These are phyloP conservation scores for Coregonus ussuriensis DNA, from an alignment of 2,797 vertebrate species.

Conservation along the genomic window DNA sequence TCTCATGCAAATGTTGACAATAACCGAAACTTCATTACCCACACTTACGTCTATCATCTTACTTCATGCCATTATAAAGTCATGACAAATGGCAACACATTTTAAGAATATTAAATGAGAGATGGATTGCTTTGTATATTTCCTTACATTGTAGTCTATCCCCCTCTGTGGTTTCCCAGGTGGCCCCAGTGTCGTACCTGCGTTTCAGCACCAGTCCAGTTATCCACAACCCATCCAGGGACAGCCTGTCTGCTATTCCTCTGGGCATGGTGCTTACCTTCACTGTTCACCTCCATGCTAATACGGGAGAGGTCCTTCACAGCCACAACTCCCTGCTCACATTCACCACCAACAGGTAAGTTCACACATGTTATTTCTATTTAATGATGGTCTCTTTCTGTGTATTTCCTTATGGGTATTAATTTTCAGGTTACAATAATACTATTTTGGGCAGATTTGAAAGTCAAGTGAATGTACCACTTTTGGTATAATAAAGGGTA, in stretches of 20 bases:
- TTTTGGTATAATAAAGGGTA: background rate
- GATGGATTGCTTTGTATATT: too few species aligned
- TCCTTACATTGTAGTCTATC: too few species aligned
- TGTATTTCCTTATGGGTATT: background rate
- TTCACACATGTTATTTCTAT: background rate
- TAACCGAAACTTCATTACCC: too few species aligned
- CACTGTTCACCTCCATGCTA: constrained; percentile 87
- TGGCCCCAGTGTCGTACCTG: constrained; percentile 89
- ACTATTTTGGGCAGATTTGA: too few species aligned
- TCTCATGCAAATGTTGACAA: background rate
- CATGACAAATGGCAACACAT: too few species aligned
- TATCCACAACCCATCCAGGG: constrained; percentile 66
- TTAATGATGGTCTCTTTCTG: background rate
- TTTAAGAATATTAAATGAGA: too few species aligned
- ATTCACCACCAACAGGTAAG: constrained; percentile 90
- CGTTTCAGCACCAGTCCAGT: constrained; percentile 82
- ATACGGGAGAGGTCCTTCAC: constrained; percentile 84
- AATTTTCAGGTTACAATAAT: background rate
- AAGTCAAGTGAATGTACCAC: background rate
- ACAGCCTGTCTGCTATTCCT: constrained; percentile 80
- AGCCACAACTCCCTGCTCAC: constrained; percentile 84
- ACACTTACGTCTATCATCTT: too few species aligned
- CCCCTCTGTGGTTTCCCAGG: constrained; percentile 69
- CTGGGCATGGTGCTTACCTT: constrained; percentile 87
- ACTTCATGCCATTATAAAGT: too few species aligned